Base-by-base conservation (phyloP, 64 coral and sea anemone genomes). In the Astreopora myriophthalma region DNA sequence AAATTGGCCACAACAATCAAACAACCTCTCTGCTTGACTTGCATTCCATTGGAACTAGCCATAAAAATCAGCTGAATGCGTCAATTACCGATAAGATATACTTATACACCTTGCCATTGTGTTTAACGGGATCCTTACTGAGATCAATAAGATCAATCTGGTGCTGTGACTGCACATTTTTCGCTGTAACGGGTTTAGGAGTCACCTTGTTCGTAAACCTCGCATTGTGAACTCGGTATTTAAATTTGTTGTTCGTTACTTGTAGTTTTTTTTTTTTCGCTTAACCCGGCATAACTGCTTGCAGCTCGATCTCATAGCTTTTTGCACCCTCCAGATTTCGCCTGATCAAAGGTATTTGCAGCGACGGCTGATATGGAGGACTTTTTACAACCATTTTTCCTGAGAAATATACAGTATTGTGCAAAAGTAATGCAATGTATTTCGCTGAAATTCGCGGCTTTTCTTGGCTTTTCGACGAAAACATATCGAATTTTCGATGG, bases 341-440 rank as follows among this genome's bases (percentile, higher is more conserved):
- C 40, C 1, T 76, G 16, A 30, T 93, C 28, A 49, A 93, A 93
- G 13, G 63, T 80, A 19, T 93, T 80, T 34, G 2, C 61, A n/a
- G 81, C 75, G 11, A 94, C 8, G 20, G 16, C 26, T 79, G 83
- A 34, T 31, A 88, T 82, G 2, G 30, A 30, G 17, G 85, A 94
- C 61, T 94, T 94, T 62, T 88, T 16, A 88, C 75, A 11, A 83
- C 86, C 46, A 48, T 80, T 81, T 93, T 93, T 40, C 71, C 52
- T 36, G 36, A 48, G 33, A 73, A 92, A 49, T 85, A 92, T 39
- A 92, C n/a, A n/a, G n/a, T n/a, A n/a, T n/a, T n/a, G n/a, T n/a
- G n/a, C n/a, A n/a, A n/a, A n/a, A n/a, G n/a, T n/a, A n/a, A n/a
- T n/a, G n/a, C n/a, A n/a, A n/a, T n/a, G n/a, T n/a, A n/a, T n/a